phyloP scores from a whole-genome alignment of 2,797 vertebrate species.

The Potorous gilbertii region DNA sequence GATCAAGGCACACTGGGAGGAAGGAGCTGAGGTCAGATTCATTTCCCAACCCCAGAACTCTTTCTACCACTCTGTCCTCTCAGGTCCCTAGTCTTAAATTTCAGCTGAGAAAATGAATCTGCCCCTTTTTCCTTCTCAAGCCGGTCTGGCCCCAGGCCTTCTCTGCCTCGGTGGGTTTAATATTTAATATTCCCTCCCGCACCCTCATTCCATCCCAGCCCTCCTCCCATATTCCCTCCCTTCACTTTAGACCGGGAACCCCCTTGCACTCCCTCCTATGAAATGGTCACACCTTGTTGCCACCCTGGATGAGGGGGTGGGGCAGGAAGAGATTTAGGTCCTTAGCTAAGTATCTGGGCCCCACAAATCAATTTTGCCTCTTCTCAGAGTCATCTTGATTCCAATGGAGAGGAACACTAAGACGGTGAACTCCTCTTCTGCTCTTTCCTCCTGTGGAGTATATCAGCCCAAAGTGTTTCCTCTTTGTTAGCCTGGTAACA shows the following conservation, averaged over 20 bases:
- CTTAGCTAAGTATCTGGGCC: background rate
- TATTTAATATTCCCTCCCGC: background rate
- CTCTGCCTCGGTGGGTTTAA: background rate
- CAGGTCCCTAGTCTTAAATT: background rate
- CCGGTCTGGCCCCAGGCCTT: background rate
- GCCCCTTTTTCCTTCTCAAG: background rate
- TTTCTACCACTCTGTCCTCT: background rate
- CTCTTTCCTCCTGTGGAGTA: background rate
- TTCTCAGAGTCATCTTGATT: background rate
- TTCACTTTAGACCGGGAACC: background rate
- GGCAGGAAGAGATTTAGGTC: background rate
- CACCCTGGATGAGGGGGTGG: fast-evolving
- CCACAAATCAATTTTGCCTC: background rate
- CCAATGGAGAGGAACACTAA: background rate
- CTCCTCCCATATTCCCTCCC: background rate
- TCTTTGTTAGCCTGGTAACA: background rate
- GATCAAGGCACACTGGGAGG: background rate
- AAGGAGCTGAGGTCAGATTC: background rate
- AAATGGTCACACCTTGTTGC: background rate
- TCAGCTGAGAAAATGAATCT: background rate
- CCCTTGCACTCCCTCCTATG: background rate
- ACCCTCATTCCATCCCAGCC: background rate
- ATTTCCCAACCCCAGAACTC: background rate
- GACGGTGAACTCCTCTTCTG: background rate
- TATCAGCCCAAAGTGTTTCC: background rate